Evolutionary conservation across 1,140 invertebrate species (phyloP), one percentile per base, ranked within the genome.

Genomic region (Dinoponera quadriceps): DNA sequence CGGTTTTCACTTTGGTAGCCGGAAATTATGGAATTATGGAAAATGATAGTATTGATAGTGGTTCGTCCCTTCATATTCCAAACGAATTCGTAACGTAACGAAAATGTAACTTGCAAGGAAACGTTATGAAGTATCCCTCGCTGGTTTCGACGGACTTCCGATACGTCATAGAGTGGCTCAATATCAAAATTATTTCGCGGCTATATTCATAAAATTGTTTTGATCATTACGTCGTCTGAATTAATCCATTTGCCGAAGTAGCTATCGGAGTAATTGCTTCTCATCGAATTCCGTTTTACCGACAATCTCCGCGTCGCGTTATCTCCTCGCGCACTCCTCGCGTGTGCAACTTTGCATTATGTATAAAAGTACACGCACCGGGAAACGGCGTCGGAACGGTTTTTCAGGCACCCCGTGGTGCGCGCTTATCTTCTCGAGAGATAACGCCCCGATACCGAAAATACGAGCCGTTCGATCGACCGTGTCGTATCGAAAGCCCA

Each of bases 401-500:
- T 80, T 80, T 71, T 80, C 75, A 59, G 51, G 51, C 65, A 78
- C 54, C 20, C 75, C 57, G 75, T 44, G 33, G 65, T 48, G 65
- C 65, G 22, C 75, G 75, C 75, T 80, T 80, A 80, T 80, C 75
- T 80, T 71, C 33, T 33, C 55, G 33, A 48, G 65, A 82, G 82
- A 88, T 85, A 85, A 85, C 75, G 75, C 83, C 65, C 29, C 74
- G 55, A 88, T 85, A 72, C 51, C 71, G 74, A 88, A 88, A 88
- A 85, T 77, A 85, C 86, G 86, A 88, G 62, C 62, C 82, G 87
- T 88, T 88, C 87, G 86, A 88, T 88, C 87, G 87, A 88, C 84
- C 88, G 87, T 85, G 75, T 84, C 84, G 80, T 85, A 88, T 88
- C 87, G 87, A 88, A 60, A 66, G 74, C 83, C 78, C 78, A 85